phyloP scores from a whole-genome alignment of 2,797 vertebrate species.

The Tangara arthus region DNA sequence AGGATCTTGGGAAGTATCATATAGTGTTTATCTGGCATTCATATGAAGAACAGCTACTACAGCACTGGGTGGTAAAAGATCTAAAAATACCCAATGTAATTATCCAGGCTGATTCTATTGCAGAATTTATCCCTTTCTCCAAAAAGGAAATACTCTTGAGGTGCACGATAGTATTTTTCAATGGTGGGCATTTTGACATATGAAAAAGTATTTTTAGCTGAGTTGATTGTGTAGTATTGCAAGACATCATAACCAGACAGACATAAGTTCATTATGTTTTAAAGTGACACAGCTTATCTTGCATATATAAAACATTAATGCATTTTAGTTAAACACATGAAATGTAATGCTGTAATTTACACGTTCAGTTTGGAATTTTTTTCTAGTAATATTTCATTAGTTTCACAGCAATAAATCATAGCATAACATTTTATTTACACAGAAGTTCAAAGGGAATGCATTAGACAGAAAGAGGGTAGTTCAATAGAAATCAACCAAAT shows the following conservation, averaged over 20 bases:
- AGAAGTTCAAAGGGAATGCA: constrained; percentile 69
- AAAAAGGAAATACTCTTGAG: constrained; percentile 50
- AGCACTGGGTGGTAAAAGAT: constrained; percentile 21
- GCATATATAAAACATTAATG: constrained; percentile 56
- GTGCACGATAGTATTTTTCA: constrained; percentile 67
- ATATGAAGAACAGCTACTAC: constrained; percentile 24
- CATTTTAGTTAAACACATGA: constrained; percentile 67
- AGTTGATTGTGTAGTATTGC: constrained; percentile 66
- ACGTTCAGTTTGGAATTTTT: background rate
- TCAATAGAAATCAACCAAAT: constrained; percentile 66
- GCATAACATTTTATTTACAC: constrained; percentile 63
- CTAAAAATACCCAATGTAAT: constrained; percentile 31
- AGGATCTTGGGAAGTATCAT: constrained; percentile 51
- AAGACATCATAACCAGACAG: constrained; percentile 47
- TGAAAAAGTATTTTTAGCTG: constrained; percentile 71
- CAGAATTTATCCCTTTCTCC: constrained; percentile 56
- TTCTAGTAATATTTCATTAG: constrained; percentile 65
- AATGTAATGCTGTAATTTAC: constrained; percentile 52
- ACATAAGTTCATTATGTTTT: constrained; percentile 68
- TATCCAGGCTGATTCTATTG: constrained; percentile 54
- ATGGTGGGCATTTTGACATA: constrained; percentile 70
- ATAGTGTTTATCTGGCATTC: constrained; percentile 55
- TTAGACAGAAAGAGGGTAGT: constrained; percentile 62
- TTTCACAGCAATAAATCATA: constrained; percentile 76
- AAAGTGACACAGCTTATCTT: constrained; percentile 47